Evolutionary conservation across 2,888 invertebrate genomes (phyloP).

Genomic region (Epinotia demarniana): DNA sequence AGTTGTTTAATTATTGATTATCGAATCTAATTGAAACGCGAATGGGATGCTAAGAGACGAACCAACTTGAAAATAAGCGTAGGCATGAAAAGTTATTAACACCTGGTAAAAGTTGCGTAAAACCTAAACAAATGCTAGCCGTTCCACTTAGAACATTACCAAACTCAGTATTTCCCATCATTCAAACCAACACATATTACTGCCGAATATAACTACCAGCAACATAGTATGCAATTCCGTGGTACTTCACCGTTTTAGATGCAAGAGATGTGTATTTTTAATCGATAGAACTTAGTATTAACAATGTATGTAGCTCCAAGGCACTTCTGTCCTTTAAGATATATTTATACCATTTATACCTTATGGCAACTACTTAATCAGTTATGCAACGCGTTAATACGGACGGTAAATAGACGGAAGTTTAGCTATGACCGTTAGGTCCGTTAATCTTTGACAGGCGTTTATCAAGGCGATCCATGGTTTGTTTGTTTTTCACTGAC

Average conservation of each 20-base stretch:
- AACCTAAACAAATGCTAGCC: background rate
- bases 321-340: background rate
- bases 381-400: slow-evolving; percentile 32
- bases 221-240: background rate
- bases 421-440: slow-evolving; percentile 29
- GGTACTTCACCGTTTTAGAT: background rate
- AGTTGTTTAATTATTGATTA: too few relatives aligned
- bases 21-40: too few relatives aligned
- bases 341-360: too few relatives aligned
- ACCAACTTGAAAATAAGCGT: background rate
- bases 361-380: slow-evolving; percentile 33
- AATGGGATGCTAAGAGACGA: too few relatives aligned
- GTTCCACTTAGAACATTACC: background rate
- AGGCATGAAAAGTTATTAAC: background rate
- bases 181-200: background rate
- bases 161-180: background rate
- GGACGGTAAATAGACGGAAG: slow-evolving; percentile 24
- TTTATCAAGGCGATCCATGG: slow-evolving; percentile 18
- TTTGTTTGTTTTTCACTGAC: slow-evolving; percentile 7
- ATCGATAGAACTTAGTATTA: background rate
- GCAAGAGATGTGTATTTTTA: background rate
- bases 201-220: background rate
- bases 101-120: background rate
- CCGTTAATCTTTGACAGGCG: slow-evolving; percentile 36
- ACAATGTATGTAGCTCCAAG: background rate